These are phyloP conservation scores for Corythucha ciliata DNA, from an alignment of 2,888 invertebrate species.

Conservation along the genomic window DNA sequence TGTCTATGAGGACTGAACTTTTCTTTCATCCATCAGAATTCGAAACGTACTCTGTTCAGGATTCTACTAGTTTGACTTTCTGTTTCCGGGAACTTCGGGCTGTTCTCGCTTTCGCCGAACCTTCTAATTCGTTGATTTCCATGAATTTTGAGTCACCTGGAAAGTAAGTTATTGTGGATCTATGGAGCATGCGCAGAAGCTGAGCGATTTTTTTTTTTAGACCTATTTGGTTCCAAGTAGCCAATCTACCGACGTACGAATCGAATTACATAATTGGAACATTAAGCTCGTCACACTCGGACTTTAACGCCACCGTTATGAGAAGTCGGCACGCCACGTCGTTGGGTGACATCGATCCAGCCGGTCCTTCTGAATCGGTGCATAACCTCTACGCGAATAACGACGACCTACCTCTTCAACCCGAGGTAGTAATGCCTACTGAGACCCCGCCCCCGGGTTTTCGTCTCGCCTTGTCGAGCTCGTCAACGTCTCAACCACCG, in stretches of 20 bases:
- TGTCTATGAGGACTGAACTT: constrained; percentile 68
- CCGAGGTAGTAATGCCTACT: too few species aligned
- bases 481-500: too few species aligned
- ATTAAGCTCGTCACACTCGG: constrained; percentile 11
- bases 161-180: constrained; percentile 44
- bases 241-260: constrained; percentile 53
- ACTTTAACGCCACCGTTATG: constrained; percentile 9
- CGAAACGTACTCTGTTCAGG: constrained; percentile 53
- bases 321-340: constrained; percentile 13
- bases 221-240: constrained; percentile 61
- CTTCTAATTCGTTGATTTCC: constrained; percentile 55
- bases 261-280: constrained; percentile 73
- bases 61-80: constrained; percentile 68
- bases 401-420: too few species aligned
- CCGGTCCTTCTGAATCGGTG: not conserved
- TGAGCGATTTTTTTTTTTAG: constrained; percentile 42
- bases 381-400: too few species aligned
- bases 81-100: constrained; percentile 77
- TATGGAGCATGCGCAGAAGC: not conserved
- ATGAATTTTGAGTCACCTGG: constrained; percentile 70
- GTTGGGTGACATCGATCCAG: not conserved
- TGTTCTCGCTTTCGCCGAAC: constrained; percentile 68
- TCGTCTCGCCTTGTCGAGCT: too few species aligned
- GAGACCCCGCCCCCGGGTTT: too few species aligned
- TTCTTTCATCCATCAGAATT: constrained; percentile 64